Conservation (phyloP, 1,140 invertebrate genomes). For the Brachionus plicatilis region DNA sequence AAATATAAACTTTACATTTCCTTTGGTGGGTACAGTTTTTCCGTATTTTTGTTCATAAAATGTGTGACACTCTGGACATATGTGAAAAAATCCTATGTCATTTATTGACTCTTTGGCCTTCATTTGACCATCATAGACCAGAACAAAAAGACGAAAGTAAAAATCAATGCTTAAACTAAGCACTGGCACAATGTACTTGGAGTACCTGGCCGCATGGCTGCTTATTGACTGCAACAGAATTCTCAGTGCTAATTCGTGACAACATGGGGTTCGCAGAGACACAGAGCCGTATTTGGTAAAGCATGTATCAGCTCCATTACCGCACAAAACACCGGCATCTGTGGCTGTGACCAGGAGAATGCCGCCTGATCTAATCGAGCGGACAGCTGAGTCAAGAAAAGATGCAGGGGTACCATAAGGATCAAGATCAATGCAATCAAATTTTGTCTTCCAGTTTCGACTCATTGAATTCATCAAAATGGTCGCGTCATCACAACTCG, state of each 20-base stretch:
- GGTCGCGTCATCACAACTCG: conserved; percentile 54
- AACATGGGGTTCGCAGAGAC: conserved; percentile 75
- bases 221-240: conserved; percentile 86
- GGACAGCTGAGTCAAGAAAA: conserved; percentile 65
- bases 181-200: conserved; percentile 82
- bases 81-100: conserved; percentile 61
- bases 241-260: conserved; percentile 87
- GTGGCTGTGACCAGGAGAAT: conserved; percentile 89
- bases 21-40: conserved; percentile 51
- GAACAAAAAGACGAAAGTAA: conserved; percentile 90
- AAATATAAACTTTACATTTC: conserved; percentile 44
- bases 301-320: conserved; percentile 85
- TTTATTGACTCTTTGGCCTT: conserved; percentile 77
- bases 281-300: conserved; percentile 87
- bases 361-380: conserved; percentile 49
- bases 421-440: conserved; percentile 89
- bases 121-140: conserved; percentile 69
- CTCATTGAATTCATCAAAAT: conserved; percentile 49
- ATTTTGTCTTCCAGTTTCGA: conserved; percentile 1
- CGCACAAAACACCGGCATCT: conserved; percentile 92
- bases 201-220: conserved; percentile 81
- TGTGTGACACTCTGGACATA: conserved; percentile 79
- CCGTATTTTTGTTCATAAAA: conserved; percentile 71
- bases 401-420: conserved; percentile 90
- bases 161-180: conserved; percentile 90